These are phyloP conservation scores for Odontophorus gujanensis DNA, from an alignment of 2,113 vertebrate species.

Conservation along the genomic window DNA sequence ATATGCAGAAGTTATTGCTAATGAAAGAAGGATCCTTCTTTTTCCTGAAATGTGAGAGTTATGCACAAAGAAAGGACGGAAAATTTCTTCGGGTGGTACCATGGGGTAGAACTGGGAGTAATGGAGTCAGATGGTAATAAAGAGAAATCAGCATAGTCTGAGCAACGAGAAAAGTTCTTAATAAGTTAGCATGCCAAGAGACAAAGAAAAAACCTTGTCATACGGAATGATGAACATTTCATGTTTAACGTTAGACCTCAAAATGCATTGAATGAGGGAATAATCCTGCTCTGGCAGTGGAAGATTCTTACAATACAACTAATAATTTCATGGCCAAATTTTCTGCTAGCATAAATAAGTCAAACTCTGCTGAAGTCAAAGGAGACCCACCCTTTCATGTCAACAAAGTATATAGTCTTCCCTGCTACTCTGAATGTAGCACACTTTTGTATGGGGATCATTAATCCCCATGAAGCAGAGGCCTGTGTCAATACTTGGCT, in stretches of 20 bases:
- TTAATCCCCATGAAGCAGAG: constrained; percentile 4
- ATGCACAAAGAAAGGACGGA: not conserved
- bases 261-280: constrained; percentile 36
- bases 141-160: not conserved
- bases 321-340: constrained; percentile 30
- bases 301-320: constrained; percentile 14
- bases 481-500: not conserved
- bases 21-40: not conserved
- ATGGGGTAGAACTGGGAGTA: not conserved
- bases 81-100: not conserved
- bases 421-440: not conserved
- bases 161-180: constrained; percentile 9
- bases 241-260: not conserved
- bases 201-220: not conserved
- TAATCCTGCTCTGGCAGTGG: constrained; percentile 40
- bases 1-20: not conserved
- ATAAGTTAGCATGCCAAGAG: constrained; percentile 5
- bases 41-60: not conserved
- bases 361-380: constrained; percentile 29
- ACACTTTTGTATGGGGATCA: constrained; percentile 10
- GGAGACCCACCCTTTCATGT: constrained; percentile 25
- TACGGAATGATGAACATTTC: constrained; percentile 21
- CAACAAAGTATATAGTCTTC: constrained; percentile 21
- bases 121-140: constrained; percentile 1
- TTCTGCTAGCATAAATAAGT: constrained; percentile 37